These are phyloP conservation scores for Mugil cephalus DNA, from an alignment of 2,113 vertebrate genomes.

Conservation along the genomic window DNA sequence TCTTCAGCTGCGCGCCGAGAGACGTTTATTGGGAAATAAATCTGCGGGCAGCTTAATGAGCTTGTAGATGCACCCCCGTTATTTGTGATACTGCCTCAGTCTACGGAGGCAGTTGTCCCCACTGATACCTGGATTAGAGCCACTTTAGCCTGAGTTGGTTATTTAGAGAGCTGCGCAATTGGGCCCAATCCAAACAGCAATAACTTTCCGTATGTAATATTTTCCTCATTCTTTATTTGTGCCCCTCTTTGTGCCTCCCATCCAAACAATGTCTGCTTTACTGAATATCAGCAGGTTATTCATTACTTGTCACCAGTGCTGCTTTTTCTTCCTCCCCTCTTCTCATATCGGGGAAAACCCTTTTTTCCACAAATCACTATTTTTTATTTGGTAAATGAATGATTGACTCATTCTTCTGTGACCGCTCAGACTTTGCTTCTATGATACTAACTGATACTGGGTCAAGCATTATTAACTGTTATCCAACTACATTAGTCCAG, in stretches of 20 bases:
- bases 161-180: slow-evolving; percentile 52
- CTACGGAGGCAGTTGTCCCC: slow-evolving; percentile 18
- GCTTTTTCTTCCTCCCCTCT: background rate
- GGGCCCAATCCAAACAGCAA: slow-evolving; percentile 35
- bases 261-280: background rate
- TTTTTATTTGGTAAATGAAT: slow-evolving; percentile 19
- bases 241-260: background rate
- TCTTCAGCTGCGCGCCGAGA: slow-evolving; percentile 8
- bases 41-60: slow-evolving; percentile 42
- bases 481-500: slow-evolving; percentile 39
- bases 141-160: slow-evolving; percentile 42
- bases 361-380: slow-evolving; percentile 6
- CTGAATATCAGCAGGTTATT: slow-evolving; percentile 1
- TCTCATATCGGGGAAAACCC: background rate
- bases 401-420: background rate
- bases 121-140: slow-evolving; percentile 48
- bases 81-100: slow-evolving; percentile 25
- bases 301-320: background rate
- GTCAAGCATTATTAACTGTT: slow-evolving; percentile 20
- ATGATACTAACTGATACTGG: background rate
- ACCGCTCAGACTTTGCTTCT: background rate
- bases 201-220: slow-evolving; percentile 43
- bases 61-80: slow-evolving; percentile 9
- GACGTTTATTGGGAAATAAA: slow-evolving; percentile 35
- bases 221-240: slow-evolving; percentile 46